Evolutionary conservation across 2,888 invertebrate genomes (phyloP), one percentile per base, ranked within the genome.

Genomic region (Tetrapedia diversipes): DNA sequence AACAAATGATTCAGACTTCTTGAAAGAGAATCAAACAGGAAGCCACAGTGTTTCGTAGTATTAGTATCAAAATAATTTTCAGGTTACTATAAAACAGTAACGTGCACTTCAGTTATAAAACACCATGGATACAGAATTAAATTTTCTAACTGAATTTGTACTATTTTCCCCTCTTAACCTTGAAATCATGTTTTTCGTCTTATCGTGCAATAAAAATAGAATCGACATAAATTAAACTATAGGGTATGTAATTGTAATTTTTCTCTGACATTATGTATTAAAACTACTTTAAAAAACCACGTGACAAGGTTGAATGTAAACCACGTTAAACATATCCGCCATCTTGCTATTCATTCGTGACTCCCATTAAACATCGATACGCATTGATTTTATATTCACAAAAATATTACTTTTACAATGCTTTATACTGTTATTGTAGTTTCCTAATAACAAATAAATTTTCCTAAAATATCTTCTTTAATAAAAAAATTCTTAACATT

Each of bases 241-340:
- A 22, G 4, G 2, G 10, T n/a, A n/a, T n/a, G n/a, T n/a, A n/a
- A n/a, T n/a, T n/a, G n/a, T n/a, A n/a, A n/a, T n/a, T n/a, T n/a
- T 47, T 10, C 27, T 24, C 8, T 3, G 8, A 43, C 34, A 51
- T 34, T 32, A 34, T 32, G 1, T 14, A 24, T 45, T 27, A 59
- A 66, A 32, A 11, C n/a, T n/a, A n/a, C n/a, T n/a, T n/a, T 22
- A 19, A 16, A 14, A 63, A 39, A 71, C 77, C 66, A 67, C 78
- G 77, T 71, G 78, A 77, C 77, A 78, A 78, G 78, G 61, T 66
- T 66, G 66, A 70, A 56, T 10, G 54, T 71, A 71, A 70, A 77
- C 56, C 77, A 53, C 66, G 60, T 77, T 66, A 78, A 78, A 66
- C 61, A 67, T 32, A 77, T 71, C 78, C 77, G 78, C 78, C 77